Evolutionary conservation across 2,113 vertebrate genomes (phyloP), one percentile per base, ranked within the genome.

Genomic region (Podilymbus podiceps): DNA sequence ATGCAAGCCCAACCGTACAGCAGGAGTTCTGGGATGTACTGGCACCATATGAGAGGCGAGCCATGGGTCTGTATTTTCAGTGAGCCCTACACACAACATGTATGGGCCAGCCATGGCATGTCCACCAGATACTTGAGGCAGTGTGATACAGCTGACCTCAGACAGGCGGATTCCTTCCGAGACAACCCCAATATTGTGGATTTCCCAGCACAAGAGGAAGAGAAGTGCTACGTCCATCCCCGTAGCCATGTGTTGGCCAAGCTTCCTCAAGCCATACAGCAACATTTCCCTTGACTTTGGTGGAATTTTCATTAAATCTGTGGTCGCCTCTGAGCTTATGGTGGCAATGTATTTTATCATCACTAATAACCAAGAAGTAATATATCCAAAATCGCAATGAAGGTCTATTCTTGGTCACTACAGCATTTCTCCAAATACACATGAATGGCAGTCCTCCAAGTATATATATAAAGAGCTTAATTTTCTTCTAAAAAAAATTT

Each of bases 201-300:
- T 67, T 79, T 72, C 66, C 31, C n/a, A 58, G 47, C 42, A 63
- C 16, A 12, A 44, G 42, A 21, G 49, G 49, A 53, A 5, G 3
- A 17, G 49, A 22, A 25, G 2, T n/a, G 28, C 49, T 53, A 0
- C 0, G 0, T 52, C 15, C n/a, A 35, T 15, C 47, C 63, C 27
- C 5, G 3, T 42, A 40, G n/a, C 38, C 49, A n/a, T 1, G 0
- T 6, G 2, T 0, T 40, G 82, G 63, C 30, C n/a, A 73, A 46
- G 15, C 30, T 64, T 67, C 28, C 47, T 49, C 40, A 56, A 66
- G 33, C 28, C 50, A 17, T 14, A 7, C 1, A 2, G 73, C 68
- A 68, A 42, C 1, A 0, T 73, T 60, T 58, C 31, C 10, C 8
- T 69, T 64, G 27, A 40, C 23, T 60, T 17, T 87, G 40, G 23